Evolutionary conservation across 30 jellyfish, hydroid and myxozoan species (phyloP).

Genomic region (Chrysaora quinquecirrha): DNA sequence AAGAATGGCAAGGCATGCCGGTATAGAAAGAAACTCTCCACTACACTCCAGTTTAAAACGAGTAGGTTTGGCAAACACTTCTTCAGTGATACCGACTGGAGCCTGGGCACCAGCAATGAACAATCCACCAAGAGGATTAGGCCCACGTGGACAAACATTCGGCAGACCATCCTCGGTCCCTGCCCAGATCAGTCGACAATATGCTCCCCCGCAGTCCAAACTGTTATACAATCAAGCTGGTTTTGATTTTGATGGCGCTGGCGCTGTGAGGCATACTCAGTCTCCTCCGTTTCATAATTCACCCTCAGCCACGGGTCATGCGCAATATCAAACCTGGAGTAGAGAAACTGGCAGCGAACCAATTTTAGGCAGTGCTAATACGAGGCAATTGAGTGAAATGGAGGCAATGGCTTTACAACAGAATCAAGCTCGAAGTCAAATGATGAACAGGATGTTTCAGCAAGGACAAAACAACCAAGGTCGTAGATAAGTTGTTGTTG

Average conservation of each 20-base stretch:
- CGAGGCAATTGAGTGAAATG: not conserved
- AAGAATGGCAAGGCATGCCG: not conserved
- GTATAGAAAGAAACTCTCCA: not conserved
- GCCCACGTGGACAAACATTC: not conserved
- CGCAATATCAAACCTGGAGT: constrained; percentile 49
- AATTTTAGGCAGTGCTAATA: not conserved
- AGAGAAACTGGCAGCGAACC: constrained; percentile 68
- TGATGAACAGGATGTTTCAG: not conserved
- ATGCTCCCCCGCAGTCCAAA: not conserved
- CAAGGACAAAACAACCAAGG: not conserved
- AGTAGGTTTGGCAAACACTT: not conserved
- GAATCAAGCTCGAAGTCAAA: not conserved
- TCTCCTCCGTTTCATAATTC: not conserved
- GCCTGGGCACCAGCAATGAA: not conserved
- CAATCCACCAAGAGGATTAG: not conserved
- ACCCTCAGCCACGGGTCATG: not conserved
- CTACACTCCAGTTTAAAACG: not conserved
- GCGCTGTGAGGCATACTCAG: constrained; percentile 4
- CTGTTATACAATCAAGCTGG: not conserved
- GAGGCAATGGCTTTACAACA: constrained; percentile 15
- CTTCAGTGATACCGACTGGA: not conserved
- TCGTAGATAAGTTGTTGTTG: not conserved
- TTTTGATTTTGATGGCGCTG: not conserved
- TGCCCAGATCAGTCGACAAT: constrained; percentile 1
- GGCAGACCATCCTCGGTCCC: not conserved